These are phyloP conservation scores for Coracias cyanogaster DNA, from an alignment of 2,797 vertebrate genomes.

Conservation along the genomic window DNA sequence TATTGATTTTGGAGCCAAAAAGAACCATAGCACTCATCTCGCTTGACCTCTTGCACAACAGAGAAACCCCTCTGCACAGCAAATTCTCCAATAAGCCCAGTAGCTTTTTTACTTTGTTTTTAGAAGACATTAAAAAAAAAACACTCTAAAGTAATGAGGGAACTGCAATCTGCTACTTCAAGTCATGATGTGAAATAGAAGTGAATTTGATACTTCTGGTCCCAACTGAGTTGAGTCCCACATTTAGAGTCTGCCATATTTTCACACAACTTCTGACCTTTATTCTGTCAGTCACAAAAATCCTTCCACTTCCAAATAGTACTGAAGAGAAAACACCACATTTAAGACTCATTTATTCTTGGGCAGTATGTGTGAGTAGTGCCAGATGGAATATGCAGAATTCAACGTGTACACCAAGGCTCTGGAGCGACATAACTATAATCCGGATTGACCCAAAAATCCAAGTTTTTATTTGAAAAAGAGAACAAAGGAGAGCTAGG, in stretches of 20 bases:
- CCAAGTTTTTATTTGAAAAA: background rate
- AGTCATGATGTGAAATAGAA: background rate
- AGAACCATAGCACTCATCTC: conserved; percentile 33
- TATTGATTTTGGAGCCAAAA: conserved; percentile 51
- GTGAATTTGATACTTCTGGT: background rate
- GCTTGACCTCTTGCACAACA: conserved; percentile 6
- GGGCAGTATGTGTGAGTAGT: background rate
- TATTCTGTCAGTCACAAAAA: background rate
- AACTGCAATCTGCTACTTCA: background rate
- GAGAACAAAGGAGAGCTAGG: background rate
- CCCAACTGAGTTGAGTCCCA: background rate
- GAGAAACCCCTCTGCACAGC: background rate
- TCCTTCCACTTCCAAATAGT: background rate
- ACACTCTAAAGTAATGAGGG: background rate
- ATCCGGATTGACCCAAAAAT: background rate
- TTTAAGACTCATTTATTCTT: background rate
- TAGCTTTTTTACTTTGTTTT: background rate
- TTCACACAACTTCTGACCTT: conserved; percentile 8
- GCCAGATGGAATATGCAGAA: background rate
- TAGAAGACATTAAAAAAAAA: background rate
- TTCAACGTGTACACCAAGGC: background rate
- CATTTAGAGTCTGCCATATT: background rate
- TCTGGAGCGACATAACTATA: background rate
- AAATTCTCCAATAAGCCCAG: background rate
- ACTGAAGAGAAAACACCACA: background rate